Percentiles rank a stretch among this genome's conserved stretches.
Conservation (phyloP, 2,888 invertebrate genomes). For the Alviniconcha strummeri region DNA sequence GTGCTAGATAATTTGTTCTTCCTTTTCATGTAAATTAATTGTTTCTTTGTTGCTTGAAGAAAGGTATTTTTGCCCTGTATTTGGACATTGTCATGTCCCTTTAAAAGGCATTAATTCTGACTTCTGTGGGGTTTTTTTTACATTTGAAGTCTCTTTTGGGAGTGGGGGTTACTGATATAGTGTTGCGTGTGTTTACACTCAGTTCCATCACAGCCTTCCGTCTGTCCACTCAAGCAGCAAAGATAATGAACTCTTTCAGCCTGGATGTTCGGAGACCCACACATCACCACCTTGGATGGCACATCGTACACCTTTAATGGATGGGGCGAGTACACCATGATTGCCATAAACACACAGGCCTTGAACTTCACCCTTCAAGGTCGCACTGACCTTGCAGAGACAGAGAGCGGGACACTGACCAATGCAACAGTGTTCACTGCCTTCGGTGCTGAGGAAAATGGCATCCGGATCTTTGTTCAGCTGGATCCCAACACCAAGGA, state of each 20-base stretch:
- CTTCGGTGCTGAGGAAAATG: constrained; percentile 37
- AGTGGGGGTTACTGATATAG: too few species aligned
- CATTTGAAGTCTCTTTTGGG: too few species aligned
- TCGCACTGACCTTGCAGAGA: constrained; percentile 35
- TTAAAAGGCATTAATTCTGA: too few species aligned
- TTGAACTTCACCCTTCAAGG: constrained; percentile 39
- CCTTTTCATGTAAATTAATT: too few species aligned
- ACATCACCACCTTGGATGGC: constrained; percentile 43
- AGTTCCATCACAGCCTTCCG: too few species aligned
- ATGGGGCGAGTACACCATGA: constrained; percentile 41
- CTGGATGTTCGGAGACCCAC: constrained; percentile 41
- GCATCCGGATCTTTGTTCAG: constrained; percentile 1
- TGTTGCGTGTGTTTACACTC: too few species aligned
- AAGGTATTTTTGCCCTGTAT: too few species aligned
- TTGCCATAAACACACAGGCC: not conserved
- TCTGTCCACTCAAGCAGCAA: too few species aligned
- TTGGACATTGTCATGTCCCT: too few species aligned
- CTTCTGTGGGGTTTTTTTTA: too few species aligned
- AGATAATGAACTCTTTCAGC: not conserved
- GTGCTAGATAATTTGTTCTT: too few species aligned
- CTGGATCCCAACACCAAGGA: not conserved
- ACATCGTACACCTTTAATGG: constrained; percentile 42
- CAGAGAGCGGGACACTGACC: constrained; percentile 31
- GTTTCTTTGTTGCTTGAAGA: too few species aligned
- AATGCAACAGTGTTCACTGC: constrained; percentile 46